phyloP scores from a whole-genome alignment of 2,113 vertebrate genomes.

The Neomonachus schauinslandi region DNA sequence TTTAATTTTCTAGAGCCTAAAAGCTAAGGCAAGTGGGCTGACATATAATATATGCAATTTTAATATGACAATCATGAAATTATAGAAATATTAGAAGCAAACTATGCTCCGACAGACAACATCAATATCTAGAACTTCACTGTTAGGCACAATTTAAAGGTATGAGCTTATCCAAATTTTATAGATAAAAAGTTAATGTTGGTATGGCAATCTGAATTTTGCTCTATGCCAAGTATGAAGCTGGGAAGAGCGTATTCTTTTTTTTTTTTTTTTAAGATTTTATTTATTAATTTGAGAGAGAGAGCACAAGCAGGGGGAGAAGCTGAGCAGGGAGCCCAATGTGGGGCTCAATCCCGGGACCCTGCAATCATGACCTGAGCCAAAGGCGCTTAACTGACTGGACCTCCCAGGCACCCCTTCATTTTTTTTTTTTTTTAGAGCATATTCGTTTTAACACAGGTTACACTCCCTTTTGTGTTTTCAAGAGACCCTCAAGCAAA shows the following conservation, averaged over 20 bases:
- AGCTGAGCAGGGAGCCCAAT: not conserved
- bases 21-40: not conserved
- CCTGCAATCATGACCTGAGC: not conserved
- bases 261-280: not conserved
- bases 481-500: constrained; percentile 37
- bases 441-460: not conserved
- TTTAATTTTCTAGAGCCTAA: not conserved
- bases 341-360: not conserved
- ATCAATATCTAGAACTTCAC: not conserved
- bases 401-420: not conserved
- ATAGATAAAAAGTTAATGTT: not conserved
- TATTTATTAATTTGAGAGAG: not conserved
- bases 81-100: not conserved
- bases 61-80: not conserved
- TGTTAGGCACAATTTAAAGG: not conserved
- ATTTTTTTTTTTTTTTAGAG: not conserved
- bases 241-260: not conserved
- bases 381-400: not conserved
- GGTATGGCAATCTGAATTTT: not conserved
- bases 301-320: not conserved
- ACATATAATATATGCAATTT: not conserved
- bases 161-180: not conserved
- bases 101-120: not conserved
- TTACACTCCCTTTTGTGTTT: not conserved
- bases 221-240: not conserved